Evolutionary conservation across 2,888 invertebrate species (phyloP).

Genomic region (Oscheius sp.): DNA sequence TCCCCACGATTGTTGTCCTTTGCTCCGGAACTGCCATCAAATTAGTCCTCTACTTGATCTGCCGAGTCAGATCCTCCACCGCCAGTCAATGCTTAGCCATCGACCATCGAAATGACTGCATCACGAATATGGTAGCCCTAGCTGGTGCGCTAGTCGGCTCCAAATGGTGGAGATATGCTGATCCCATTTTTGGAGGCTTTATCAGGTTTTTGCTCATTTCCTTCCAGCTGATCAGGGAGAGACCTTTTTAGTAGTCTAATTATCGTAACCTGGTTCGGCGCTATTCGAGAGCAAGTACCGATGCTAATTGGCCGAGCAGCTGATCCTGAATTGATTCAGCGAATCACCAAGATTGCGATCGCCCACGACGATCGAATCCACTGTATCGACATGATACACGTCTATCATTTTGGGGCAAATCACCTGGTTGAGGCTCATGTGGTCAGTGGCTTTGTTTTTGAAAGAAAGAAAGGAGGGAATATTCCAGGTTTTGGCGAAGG

Average conservation of each 20-base stretch:
- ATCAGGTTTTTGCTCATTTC: conserved; percentile 50
- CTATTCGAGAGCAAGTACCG: conserved; percentile 55
- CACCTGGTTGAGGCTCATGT: conserved; percentile 70
- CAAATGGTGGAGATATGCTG: conserved; percentile 71
- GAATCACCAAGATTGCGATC: conserved; percentile 56
- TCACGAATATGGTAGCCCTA: conserved; percentile 72
- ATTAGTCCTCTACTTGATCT: conserved; percentile 50
- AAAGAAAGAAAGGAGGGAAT: neutral
- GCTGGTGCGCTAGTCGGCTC: conserved; percentile 72
- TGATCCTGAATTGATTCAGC: conserved; percentile 50
- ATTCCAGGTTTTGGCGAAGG: conserved; percentile 67
- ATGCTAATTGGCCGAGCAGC: conserved; percentile 55
- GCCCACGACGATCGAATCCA: conserved; percentile 57
- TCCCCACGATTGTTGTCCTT: conserved; percentile 47
- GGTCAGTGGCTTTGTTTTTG: conserved; percentile 48
- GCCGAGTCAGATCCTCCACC: conserved; percentile 44
- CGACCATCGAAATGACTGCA: conserved; percentile 73
- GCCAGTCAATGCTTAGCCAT: conserved; percentile 67
- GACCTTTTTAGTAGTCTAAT: conserved; percentile 43
- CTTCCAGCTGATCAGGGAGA: neutral
- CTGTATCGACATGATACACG: conserved; percentile 72
- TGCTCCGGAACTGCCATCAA: conserved; percentile 52
- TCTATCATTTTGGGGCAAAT: conserved; percentile 73
- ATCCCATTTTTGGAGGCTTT: conserved; percentile 73
- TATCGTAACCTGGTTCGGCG: conserved; percentile 54